Conservation (phyloP, 2,888 invertebrate species). For the Oligia strigilis region DNA sequence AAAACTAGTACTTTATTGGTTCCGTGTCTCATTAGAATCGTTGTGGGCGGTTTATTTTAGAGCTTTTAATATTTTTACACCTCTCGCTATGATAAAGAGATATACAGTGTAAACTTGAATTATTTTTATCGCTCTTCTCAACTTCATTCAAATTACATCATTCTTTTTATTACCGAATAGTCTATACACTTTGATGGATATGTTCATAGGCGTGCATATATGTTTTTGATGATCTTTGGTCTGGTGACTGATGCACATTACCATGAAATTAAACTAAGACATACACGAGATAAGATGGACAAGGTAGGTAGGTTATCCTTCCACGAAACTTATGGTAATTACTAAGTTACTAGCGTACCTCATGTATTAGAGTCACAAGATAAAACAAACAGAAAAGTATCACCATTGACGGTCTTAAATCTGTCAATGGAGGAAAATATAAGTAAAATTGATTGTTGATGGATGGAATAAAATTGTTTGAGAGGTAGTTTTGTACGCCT, state of each 20-base stretch:
- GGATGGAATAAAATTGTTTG: not conserved
- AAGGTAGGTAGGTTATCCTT: not conserved
- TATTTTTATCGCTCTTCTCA: slow-evolving; percentile 31
- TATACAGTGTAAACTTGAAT: slow-evolving; percentile 32
- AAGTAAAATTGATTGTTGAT: too few species aligned
- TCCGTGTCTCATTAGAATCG: slow-evolving; percentile 73
- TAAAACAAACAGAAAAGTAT: too few species aligned
- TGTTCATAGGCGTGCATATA: slow-evolving; percentile 1
- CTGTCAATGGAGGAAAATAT: too few species aligned
- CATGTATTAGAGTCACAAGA: too few species aligned
- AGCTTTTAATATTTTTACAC: slow-evolving; percentile 53
- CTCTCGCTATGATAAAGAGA: slow-evolving; percentile 17
- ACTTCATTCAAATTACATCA: slow-evolving; percentile 34
- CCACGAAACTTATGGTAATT: not conserved
- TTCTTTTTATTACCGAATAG: slow-evolving; percentile 31
- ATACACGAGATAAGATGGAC: not conserved
- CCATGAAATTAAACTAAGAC: not conserved
- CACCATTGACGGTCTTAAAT: too few species aligned
- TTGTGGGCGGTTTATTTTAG: slow-evolving; percentile 63
- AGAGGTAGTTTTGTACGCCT: not conserved
- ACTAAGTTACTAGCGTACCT: not conserved
- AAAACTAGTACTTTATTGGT: slow-evolving; percentile 78
- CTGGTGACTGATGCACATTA: not conserved
- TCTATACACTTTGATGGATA: slow-evolving; percentile 17
- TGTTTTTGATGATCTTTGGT: slow-evolving; percentile 21